phyloP scores from a whole-genome alignment of 2,797 vertebrate species.

The Myoxocephalus aenaeus region DNA sequence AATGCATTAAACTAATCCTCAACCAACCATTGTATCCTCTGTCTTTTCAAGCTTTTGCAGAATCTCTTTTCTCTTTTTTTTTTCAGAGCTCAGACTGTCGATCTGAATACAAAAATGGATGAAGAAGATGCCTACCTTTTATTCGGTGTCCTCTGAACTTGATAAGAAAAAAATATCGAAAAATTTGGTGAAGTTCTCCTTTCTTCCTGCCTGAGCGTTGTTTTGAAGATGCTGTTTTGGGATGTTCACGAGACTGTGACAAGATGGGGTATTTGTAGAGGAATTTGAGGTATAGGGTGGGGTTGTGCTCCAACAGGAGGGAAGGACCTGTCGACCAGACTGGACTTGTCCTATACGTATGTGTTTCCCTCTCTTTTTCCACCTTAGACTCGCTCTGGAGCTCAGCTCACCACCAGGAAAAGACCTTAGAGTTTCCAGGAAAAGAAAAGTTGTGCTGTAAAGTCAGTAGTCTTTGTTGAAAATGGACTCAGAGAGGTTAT shows the following conservation, averaged over 20 bases:
- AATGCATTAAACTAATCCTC: not conserved
- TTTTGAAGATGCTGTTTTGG: constrained; percentile 34
- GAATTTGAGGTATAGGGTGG: constrained; percentile 71
- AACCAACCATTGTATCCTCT: constrained; percentile 31
- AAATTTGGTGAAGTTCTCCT: not conserved
- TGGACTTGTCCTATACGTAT: constrained; percentile 58
- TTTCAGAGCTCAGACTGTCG: not conserved
- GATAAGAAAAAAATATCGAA: not conserved
- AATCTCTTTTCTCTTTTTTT: not conserved
- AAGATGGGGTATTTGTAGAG: constrained; percentile 68
- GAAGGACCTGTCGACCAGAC: constrained; percentile 62
- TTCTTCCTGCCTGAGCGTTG: not conserved
- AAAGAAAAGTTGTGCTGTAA: not conserved
- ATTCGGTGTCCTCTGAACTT: constrained; percentile 10
- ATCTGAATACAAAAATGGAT: constrained; percentile 9
- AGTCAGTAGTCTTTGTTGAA: not conserved
- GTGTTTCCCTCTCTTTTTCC: constrained; percentile 48
- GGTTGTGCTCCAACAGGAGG: constrained; percentile 14
- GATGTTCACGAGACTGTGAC: not conserved
- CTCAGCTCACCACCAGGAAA: not conserved
- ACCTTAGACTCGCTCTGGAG: not conserved
- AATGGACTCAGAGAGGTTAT: not conserved
- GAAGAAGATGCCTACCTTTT: constrained; percentile 63
- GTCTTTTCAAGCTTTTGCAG: constrained; percentile 27
- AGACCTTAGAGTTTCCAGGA: not conserved